phyloP scores from a whole-genome alignment of 2,888 invertebrate genomes.

The Diaphora mendica region DNA sequence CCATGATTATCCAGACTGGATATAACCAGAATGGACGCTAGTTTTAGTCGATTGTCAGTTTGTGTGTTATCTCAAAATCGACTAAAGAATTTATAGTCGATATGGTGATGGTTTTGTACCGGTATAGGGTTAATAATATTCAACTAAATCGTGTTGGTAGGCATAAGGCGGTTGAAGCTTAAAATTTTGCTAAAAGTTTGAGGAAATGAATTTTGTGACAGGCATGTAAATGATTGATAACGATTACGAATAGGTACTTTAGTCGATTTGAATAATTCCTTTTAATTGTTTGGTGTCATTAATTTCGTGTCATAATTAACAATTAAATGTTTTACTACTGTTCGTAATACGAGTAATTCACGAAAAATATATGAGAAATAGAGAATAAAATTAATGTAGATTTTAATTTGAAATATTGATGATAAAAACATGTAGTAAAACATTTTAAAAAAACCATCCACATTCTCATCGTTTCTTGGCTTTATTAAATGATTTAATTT shows the following conservation, averaged over 20 bases:
- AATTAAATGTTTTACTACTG: conserved; percentile 9
- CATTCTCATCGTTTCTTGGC: background rate
- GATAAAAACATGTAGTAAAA: conserved; percentile 8
- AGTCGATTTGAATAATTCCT: conserved; percentile 2
- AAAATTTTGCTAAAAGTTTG: background rate
- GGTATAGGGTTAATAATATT: conserved; percentile 1
- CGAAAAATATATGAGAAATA: background rate
- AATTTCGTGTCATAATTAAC: conserved; percentile 4
- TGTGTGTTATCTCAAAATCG: background rate
- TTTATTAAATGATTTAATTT: background rate
- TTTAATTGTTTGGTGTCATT: background rate
- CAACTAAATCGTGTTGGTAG: background rate
- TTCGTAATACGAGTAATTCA: no score
- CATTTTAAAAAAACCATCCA: background rate
- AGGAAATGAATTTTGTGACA: background rate
- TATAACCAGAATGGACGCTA: background rate
- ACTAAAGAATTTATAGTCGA: background rate
- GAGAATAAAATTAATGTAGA: background rate
- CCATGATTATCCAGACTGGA: no score
- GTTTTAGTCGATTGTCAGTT: background rate
- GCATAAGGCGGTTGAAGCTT: background rate
- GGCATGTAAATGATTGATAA: background rate
- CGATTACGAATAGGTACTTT: background rate
- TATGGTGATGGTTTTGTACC: conserved; percentile 4
- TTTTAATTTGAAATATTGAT: no score